These are phyloP conservation scores for Gopherus evgoodei DNA, from an alignment of 2,113 vertebrate genomes.

Conservation along the genomic window DNA sequence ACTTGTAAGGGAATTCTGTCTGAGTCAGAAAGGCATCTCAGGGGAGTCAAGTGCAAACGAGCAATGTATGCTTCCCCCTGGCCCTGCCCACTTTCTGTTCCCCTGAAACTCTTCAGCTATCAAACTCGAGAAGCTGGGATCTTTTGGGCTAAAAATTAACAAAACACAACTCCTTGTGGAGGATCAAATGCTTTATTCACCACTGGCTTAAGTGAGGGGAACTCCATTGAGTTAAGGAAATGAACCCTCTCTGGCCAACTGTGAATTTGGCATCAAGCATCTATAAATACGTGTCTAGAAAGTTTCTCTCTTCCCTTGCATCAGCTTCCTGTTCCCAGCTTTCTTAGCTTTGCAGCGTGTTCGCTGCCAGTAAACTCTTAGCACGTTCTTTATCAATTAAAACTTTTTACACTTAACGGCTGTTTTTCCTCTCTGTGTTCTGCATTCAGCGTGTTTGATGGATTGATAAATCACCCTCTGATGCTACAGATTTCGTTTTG, in stretches of 20 bases:
- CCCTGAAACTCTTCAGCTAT: background rate
- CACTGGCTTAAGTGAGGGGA: background rate
- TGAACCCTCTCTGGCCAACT: background rate
- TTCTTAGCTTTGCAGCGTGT: background rate
- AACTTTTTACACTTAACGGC: background rate
- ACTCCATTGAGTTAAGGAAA: background rate
- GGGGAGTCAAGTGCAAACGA: background rate
- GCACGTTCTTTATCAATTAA: background rate
- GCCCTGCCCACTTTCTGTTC: background rate
- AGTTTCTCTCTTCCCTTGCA: background rate
- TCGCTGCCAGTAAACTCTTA: background rate
- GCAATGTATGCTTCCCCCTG: background rate
- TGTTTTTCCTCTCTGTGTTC: background rate
- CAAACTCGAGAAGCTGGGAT: background rate
- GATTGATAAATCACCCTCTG: background rate
- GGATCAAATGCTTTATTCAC: background rate
- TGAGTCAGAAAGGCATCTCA: background rate
- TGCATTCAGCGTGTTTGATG: background rate
- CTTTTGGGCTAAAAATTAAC: background rate
- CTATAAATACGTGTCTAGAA: background rate
- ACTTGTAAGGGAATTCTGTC: background rate
- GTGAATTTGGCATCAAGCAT: background rate
- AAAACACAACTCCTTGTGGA: background rate
- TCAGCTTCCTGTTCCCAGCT: background rate
- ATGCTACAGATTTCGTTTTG: background rate